Evolutionary conservation across 2,113 vertebrate genomes (phyloP), one percentile per base, ranked within the genome.

Genomic region (Tiliqua scincoides): DNA sequence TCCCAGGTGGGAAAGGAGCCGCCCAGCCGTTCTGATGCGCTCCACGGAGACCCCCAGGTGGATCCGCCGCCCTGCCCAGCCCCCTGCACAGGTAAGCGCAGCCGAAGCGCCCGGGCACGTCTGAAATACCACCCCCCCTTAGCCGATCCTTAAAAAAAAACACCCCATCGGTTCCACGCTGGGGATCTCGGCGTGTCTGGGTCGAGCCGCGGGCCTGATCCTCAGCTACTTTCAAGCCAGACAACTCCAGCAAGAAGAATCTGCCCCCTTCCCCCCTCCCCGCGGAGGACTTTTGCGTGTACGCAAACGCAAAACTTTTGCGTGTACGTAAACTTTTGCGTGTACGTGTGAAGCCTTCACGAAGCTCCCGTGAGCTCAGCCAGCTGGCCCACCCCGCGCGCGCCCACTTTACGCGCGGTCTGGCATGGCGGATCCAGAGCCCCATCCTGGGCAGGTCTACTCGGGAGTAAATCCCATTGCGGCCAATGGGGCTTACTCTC

Each of bases 1-100:
- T 96, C 95, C 93, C 95, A 95, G 94, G 94, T 94, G 95, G 91
- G 93, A 78, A 87, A 80, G 80, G 93, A 89, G 78, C 65, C 79
- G 63, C 68, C 90, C 73, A 88, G 89, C 93, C 85, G 14, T n/a
- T 83, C 93, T 77, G 91, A 95, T 74, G 85, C 91, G 76, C 91
- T 91, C 91, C 88, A 96, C 95, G 96, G 92, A 93, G 94, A 88
- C 87, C 87, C 88, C 90, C 87, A 74, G 3, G 43, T 43, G 70
- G 79, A 82, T 30, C 89, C 90, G 81, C 85, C 72, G 62, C 43
- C 79, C 57, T 52, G 59, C 85, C 79, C 86, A 25, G 83, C 63
- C 37, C 85, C 87, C 17, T 82, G 68, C 86, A 84, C 96, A 96
- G 96, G 96, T 96, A 96, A 87, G 93, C 85, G 12, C 25, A 4